These are phyloP conservation scores for Hylaeus anthracinus DNA, from an alignment of 1,140 invertebrate species.

Conservation along the genomic window DNA sequence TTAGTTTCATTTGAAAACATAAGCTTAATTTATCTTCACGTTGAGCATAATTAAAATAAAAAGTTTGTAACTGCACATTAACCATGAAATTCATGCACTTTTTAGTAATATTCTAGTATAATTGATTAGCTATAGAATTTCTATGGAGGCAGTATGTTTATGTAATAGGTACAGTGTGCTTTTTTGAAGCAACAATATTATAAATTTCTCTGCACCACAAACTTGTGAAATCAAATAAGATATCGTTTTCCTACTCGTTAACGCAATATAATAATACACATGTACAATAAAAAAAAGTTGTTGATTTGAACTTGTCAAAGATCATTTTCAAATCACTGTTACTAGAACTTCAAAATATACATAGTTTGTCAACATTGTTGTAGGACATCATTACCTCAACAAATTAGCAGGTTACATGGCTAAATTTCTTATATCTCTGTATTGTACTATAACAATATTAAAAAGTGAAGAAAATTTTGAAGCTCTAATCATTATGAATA, in stretches of 20 bases:
- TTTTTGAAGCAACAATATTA: slow-evolving; percentile 35
- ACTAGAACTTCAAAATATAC: slow-evolving; percentile 46
- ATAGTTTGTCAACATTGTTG: slow-evolving; percentile 29
- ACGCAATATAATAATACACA: slow-evolving; percentile 45
- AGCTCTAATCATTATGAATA: slow-evolving; percentile 27
- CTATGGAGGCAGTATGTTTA: slow-evolving; percentile 50
- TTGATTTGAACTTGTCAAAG: slow-evolving; percentile 42
- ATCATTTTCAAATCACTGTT: slow-evolving; percentile 41
- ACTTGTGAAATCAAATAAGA: slow-evolving; percentile 35
- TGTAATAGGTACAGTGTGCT: slow-evolving; percentile 35
- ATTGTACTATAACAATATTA: slow-evolving; percentile 27
- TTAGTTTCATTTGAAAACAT: slow-evolving; percentile 28
- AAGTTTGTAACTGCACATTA: slow-evolving; percentile 35
- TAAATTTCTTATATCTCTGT: slow-evolving; percentile 6
- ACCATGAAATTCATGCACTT: slow-evolving; percentile 33
- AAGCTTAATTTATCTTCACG: slow-evolving; percentile 29
- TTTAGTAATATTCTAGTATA: slow-evolving; percentile 30
- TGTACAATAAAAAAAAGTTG: slow-evolving; percentile 39
- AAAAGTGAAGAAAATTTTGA: slow-evolving; percentile 22
- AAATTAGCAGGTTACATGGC: slow-evolving; percentile 15
- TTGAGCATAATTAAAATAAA: slow-evolving; percentile 46
- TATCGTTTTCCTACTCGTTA: slow-evolving; percentile 40
- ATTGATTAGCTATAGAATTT: slow-evolving; percentile 51
- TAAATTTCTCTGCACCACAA: slow-evolving; percentile 24
- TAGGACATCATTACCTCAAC: slow-evolving; percentile 10